Percentiles rank a stretch among this genome's conserved stretches.
phyloP scores from a whole-genome alignment of 1,140 invertebrate genomes.

The Lithobius niger region DNA sequence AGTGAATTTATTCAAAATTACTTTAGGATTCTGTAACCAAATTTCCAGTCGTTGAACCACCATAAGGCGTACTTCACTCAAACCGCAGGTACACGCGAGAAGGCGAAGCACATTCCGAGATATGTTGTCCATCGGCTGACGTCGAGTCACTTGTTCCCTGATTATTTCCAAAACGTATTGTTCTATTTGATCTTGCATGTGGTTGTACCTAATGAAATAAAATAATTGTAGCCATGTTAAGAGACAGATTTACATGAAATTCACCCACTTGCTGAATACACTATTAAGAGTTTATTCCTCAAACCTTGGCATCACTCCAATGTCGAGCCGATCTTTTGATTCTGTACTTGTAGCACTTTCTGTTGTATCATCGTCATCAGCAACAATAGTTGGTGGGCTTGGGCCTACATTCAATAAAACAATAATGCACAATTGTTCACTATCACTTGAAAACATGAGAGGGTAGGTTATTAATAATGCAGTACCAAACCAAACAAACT shows the following conservation, averaged over 20 bases:
- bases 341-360: constrained; percentile 13
- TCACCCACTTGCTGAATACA: constrained; percentile 12
- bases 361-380: constrained; percentile 13
- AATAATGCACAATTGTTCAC: no score
- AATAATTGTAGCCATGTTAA: constrained; percentile 6
- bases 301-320: constrained; percentile 6
- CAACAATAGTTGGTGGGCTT: constrained; percentile 18
- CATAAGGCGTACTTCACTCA: constrained; percentile 63
- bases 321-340: constrained; percentile 4
- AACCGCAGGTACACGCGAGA: constrained; percentile 66
- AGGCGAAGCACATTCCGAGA: constrained; percentile 76
- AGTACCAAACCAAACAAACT: no score
- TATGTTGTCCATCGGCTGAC: constrained; percentile 71
- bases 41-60: constrained; percentile 71
- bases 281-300: constrained; percentile 1
- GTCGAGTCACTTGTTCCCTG: constrained; percentile 67
- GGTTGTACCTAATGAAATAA: constrained; percentile 39
- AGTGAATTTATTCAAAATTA: no score
- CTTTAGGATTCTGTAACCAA: constrained; percentile 91
- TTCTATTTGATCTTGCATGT: constrained; percentile 56
- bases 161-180: constrained; percentile 69
- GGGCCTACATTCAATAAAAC: no score
- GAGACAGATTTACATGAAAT: neutral
- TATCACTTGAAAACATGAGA: no score
- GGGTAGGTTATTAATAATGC: no score